A percentile compares a stretch with the other conserved stretches of the same genome.
Conservation (phyloP, 1,140 invertebrate genomes). For the Penaeus japonicus region DNA sequence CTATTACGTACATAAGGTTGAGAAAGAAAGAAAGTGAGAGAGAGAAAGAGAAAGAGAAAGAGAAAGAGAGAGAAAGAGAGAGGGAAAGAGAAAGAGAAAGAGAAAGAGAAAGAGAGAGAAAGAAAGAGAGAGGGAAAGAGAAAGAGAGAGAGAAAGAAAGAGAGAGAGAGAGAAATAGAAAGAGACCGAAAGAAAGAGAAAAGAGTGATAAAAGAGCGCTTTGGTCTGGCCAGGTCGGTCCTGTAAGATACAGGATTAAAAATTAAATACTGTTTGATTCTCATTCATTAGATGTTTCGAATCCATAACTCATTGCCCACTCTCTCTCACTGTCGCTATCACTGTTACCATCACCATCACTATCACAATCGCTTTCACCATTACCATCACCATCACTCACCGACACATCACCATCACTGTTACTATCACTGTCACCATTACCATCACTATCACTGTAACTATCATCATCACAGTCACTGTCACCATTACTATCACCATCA, state of each 20-base stretch:
- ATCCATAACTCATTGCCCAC: no score
- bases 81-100: background rate
- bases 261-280: no score
- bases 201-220: no score
- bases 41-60: background rate
- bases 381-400: background rate
- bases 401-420: background rate
- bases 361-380: background rate
- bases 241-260: no score
- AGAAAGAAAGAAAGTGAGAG: no score
- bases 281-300: no score
- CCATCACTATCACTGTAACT: background rate
- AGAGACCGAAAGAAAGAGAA: no score
- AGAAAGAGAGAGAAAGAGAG: no score
- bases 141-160: no score
- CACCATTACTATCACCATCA: background rate
- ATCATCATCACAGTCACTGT: background rate
- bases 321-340: background rate
- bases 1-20: no score
- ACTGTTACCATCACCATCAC: background rate
- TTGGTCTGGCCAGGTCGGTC: no score
- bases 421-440: background rate
- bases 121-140: background rate
- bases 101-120: background rate
- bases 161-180: no score